Evolutionary conservation across 2,113 vertebrate genomes (phyloP).

Genomic region (Sceloporus undulatus): DNA sequence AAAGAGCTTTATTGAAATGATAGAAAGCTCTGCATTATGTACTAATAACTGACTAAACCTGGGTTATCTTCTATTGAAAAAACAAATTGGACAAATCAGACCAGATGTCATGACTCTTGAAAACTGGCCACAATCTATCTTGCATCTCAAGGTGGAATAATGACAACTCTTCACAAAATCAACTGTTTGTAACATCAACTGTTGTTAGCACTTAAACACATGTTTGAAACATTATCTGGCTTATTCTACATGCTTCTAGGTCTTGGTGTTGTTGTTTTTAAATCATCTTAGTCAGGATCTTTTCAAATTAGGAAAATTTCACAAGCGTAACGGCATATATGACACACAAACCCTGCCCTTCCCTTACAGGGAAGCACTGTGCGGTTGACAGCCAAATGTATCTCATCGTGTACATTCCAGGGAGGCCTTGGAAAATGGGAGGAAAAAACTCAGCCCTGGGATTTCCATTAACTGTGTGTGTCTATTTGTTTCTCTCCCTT

Average conservation of each 20-base stretch:
- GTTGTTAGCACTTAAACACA: constrained; percentile 41
- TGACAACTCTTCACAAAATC: too few relatives aligned
- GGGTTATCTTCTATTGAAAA: too few relatives aligned
- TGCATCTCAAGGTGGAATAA: too few relatives aligned
- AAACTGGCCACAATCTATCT: not conserved
- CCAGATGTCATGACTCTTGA: not conserved
- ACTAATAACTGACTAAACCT: not conserved
- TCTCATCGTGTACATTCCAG: constrained; percentile 44
- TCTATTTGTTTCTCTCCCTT: not conserved
- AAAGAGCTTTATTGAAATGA: not conserved
- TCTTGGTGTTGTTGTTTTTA: too few relatives aligned
- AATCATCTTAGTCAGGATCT: constrained; percentile 29
- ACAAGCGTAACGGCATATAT: not conserved
- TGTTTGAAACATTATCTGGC: constrained; percentile 46
- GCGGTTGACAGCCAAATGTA: constrained; percentile 39
- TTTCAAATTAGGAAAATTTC: constrained; percentile 27
- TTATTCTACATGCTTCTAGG: constrained; percentile 15
- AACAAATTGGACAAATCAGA: too few relatives aligned
- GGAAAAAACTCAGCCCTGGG: not conserved
- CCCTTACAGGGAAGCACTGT: not conserved
- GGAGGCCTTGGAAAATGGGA: constrained; percentile 28
- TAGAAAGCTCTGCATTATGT: not conserved
- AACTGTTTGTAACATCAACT: constrained; percentile 14
- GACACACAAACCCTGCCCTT: not conserved
- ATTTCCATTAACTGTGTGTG: constrained; percentile 36